Percentiles rank a stretch among this genome's conserved stretches.
phyloP scores from a whole-genome alignment of 2,113 vertebrate genomes.

The Shinisaurus crocodilurus region DNA sequence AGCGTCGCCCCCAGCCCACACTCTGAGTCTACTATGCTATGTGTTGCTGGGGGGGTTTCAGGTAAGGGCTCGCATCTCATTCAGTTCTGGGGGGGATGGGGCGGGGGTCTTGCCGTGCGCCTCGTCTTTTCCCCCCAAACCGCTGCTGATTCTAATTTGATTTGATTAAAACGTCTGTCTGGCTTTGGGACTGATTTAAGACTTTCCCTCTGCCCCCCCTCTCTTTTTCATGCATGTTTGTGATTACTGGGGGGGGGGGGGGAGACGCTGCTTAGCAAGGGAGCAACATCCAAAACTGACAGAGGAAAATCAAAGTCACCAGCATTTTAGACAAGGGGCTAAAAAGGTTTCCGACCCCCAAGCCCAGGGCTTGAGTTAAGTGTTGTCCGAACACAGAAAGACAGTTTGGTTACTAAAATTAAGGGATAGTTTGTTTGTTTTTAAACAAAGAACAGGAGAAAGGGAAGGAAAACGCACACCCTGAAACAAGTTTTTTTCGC shows the following conservation, averaged over 20 bases:
- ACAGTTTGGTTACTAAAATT: conserved; percentile 20
- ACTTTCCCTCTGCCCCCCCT: conserved; percentile 48
- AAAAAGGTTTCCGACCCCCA: conserved; percentile 16
- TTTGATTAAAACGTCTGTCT: conserved; percentile 72
- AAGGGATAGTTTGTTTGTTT: not conserved
- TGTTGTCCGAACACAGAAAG: not conserved
- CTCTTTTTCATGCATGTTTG: conserved; percentile 75
- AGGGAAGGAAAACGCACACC: not conserved
- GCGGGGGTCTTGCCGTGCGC: conserved; percentile 41
- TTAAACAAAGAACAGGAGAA: conserved; percentile 30
- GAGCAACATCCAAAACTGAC: conserved; percentile 63
- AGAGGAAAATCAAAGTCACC: conserved; percentile 62
- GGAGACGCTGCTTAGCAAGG: conserved; percentile 58
- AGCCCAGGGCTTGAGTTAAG: not conserved
- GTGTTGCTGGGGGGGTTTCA: conserved; percentile 69
- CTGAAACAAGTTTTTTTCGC: conserved; percentile 6
- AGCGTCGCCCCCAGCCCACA: conserved; percentile 32
- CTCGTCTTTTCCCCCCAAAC: conserved; percentile 7
- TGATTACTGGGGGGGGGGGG: conserved; percentile 55
- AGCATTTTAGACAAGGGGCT: conserved; percentile 28
- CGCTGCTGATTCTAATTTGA: conserved; percentile 69
- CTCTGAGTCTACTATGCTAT: conserved; percentile 71
- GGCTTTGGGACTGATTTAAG: conserved; percentile 72
- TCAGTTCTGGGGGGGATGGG: conserved; percentile 31
- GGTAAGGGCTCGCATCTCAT: conserved; percentile 58